Conservation (phyloP, 2,113 vertebrate species). For the Emberiza fucata region DNA sequence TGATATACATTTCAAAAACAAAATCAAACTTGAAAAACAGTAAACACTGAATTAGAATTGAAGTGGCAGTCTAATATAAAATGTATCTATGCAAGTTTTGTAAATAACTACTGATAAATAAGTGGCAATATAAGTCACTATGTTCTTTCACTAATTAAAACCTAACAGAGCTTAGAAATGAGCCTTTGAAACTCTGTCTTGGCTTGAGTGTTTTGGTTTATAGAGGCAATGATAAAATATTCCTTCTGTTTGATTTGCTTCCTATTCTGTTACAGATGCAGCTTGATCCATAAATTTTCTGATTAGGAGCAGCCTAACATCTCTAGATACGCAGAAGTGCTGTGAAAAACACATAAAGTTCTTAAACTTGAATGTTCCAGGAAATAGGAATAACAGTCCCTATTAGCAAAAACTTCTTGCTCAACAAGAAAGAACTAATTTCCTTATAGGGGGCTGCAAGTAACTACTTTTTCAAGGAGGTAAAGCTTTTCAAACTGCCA, state of each 20-base stretch:
- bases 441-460: slow-evolving; percentile 47
- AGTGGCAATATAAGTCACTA: neutral
- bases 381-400: neutral
- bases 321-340: neutral
- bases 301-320: neutral
- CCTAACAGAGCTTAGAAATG: neutral
- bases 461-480: neutral
- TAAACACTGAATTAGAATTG: neutral
- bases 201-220: neutral
- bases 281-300: neutral
- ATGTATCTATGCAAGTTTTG: neutral
- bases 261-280: neutral
- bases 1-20: neutral
- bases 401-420: slow-evolving; percentile 10
- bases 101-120: neutral
- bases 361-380: neutral
- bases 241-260: neutral
- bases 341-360: neutral
- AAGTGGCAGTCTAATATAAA: neutral
- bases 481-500: slow-evolving; percentile 35
- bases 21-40: neutral
- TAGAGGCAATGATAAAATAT: neutral
- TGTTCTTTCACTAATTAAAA: neutral
- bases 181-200: neutral
- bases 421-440: neutral